Conservation (phyloP, 2,888 invertebrate species). For the Callimorpha dominula region DNA sequence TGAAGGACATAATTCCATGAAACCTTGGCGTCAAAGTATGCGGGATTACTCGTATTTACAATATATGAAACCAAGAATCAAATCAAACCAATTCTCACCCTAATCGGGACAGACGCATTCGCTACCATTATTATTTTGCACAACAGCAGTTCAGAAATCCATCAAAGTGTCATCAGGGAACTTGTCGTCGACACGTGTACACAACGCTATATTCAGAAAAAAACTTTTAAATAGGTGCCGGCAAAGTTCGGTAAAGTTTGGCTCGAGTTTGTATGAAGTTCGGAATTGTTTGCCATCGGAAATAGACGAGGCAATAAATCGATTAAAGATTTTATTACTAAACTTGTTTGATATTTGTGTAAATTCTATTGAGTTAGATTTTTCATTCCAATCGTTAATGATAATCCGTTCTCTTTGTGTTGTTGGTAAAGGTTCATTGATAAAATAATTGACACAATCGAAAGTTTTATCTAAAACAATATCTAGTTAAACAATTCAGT, state of each 20-base stretch:
- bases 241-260: conserved; percentile 58
- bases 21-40: too few species aligned
- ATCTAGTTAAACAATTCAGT: too few species aligned
- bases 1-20: too few species aligned
- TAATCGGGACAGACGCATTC: conserved; percentile 15
- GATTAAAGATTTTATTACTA: conserved; percentile 49
- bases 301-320: conserved; percentile 50
- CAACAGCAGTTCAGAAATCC: conserved; percentile 68
- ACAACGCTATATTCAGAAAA: conserved; percentile 45
- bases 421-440: neutral
- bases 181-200: conserved; percentile 66
- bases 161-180: conserved; percentile 78
- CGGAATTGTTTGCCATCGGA: conserved; percentile 46
- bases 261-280: conserved; percentile 55
- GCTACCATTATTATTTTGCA: conserved; percentile 58
- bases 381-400: conserved; percentile 15
- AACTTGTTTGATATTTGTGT: conserved; percentile 35
- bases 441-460: conserved; percentile 1
- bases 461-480: neutral
- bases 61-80: conserved; percentile 12
- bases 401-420: conserved; percentile 16
- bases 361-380: conserved; percentile 18
- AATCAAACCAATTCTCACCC: conserved; percentile 13
- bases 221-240: conserved; percentile 65
- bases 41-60: too few species aligned